Evolutionary conservation across 2,888 invertebrate genomes (phyloP), one percentile per base, ranked within the genome.

Genomic region (Cheilosia variabilis): DNA sequence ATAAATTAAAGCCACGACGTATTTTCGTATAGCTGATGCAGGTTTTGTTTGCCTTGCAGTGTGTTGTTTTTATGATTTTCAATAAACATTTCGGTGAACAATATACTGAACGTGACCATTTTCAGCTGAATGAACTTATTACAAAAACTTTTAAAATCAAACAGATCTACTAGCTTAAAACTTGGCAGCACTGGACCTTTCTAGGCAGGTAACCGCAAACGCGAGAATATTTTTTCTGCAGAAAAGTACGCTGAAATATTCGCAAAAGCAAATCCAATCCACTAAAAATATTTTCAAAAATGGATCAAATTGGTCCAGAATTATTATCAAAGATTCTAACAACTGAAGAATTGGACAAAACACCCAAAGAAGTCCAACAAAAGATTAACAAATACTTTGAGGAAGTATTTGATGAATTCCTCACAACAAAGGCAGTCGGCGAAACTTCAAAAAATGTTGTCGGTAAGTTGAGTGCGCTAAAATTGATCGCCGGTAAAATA

Each of bases 391-490:
- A 90, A 43, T 94, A 93, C 89, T 93, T 95, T 66, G 93, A 93
- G 60, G 93, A 94, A 76, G 94, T 95, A 90, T 95, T 95, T 90
- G 95, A 95, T 89, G 95, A 96, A 90, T 95, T 95, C 88, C 93
- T 96, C 89, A 96, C 95, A 73, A 94, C 95, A 34, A 96, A 95
- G 92, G 96, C 96, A 3, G 93, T 96, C 37, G 94, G 95, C 84
- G 96, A 96, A 93, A 86, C 88, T 57, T 87, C 88, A 58, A 88
- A 86, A 62, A 88, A 77, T 75, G 83, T 77, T 84, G 75, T 90
- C 88, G 91, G 91, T 91, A 89, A 89, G 90, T 89, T 34, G 58
- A 37, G 37, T 37, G 13, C 37, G 4, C 1, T 13, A 4, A 37
- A 55, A 47, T 17, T 68, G 10, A 22, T 50, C 66, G 68, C 73